Percentiles rank a stretch among this genome's conserved stretches.
Conservation (phyloP, 23 tunicate genomes). For the Trididemnum miniatum region DNA sequence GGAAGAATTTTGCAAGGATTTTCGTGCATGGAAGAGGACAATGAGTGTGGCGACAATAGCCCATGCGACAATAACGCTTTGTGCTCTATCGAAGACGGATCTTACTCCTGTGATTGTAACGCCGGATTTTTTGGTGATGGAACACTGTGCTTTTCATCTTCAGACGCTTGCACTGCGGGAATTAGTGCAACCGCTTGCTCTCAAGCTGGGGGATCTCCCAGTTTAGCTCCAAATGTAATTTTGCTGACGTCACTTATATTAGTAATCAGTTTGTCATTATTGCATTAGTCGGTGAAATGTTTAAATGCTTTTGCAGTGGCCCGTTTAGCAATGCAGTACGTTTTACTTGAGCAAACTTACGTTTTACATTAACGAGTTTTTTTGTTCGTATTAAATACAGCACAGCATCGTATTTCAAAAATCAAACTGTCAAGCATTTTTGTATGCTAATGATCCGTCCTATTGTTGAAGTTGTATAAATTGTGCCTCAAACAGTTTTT, state of each 20-base stretch:
- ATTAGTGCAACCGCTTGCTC: not conserved
- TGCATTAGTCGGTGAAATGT: too few species aligned
- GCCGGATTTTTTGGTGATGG: slow-evolving; percentile 34
- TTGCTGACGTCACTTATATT: not conserved
- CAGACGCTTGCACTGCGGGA: slow-evolving; percentile 38
- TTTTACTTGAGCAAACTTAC: too few species aligned
- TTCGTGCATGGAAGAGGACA: slow-evolving; percentile 8
- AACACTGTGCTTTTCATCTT: slow-evolving; percentile 19
- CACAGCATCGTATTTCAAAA: too few species aligned
- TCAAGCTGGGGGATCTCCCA: not conserved
- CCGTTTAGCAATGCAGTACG: too few species aligned
- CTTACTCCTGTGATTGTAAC: slow-evolving; percentile 39
- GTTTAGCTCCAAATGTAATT: not conserved
- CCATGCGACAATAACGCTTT: slow-evolving; percentile 32
- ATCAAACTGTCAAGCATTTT: too few species aligned
- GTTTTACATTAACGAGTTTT: too few species aligned
- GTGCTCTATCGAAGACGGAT: slow-evolving; percentile 8
- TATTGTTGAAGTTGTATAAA: too few species aligned
- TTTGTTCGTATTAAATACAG: too few species aligned
- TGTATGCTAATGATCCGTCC: too few species aligned
- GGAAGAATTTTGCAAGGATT: not conserved
- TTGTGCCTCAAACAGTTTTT: too few species aligned
- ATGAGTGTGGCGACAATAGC: slow-evolving; percentile 28
- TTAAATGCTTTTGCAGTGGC: too few species aligned
- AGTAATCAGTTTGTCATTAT: not conserved